Conservation (phyloP, 1,140 invertebrate genomes). For the Anoplolepis gracilipes region DNA sequence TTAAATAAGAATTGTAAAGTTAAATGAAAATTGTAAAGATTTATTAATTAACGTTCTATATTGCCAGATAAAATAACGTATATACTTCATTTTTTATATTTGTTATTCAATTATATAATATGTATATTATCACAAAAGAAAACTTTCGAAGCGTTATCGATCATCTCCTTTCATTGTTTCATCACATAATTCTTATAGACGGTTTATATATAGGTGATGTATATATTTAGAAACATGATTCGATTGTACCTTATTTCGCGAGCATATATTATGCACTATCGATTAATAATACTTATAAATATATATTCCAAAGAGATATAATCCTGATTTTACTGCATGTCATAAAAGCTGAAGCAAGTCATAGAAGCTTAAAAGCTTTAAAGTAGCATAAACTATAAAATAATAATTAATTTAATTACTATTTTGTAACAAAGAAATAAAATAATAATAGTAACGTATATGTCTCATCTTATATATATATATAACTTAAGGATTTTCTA, state of each 20-base stretch:
- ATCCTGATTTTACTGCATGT: conserved; percentile 22
- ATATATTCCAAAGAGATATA: not conserved
- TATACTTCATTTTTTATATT: not conserved
- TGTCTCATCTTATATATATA: not conserved
- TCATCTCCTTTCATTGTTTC: conserved; percentile 41
- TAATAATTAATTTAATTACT: not conserved
- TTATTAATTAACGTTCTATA: not conserved
- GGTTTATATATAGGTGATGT: not conserved
- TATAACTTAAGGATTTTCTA: not conserved
- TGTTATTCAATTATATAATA: conserved; percentile 23
- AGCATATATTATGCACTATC: not conserved
- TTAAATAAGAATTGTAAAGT: not conserved
- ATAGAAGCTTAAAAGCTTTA: conserved; percentile 12
- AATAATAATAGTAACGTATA: not conserved
- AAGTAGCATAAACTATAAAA: not conserved
- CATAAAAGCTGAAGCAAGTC: conserved; percentile 9
- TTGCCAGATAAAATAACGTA: not conserved
- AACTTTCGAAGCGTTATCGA: conserved; percentile 58
- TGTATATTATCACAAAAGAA: conserved; percentile 44
- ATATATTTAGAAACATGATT: not conserved
- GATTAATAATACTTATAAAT: conserved; percentile 26
- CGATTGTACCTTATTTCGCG: not conserved
- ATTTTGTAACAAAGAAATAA: not conserved
- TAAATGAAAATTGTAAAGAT: not conserved
- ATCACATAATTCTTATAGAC: not conserved